Conservation (phyloP, 2,888 invertebrate genomes). For the Blera fallax region DNA sequence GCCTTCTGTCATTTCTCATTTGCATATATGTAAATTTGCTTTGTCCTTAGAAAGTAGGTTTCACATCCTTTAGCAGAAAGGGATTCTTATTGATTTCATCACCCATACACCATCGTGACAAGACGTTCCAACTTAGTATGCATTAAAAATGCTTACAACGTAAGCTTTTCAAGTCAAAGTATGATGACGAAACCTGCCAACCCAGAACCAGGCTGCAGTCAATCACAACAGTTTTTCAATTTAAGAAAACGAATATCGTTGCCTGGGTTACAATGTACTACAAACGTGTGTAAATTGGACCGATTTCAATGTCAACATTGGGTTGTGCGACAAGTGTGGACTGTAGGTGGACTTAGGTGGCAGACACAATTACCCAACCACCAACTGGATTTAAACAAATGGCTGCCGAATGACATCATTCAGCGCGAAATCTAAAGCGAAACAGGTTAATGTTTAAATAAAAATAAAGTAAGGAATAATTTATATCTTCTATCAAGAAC, state of each 20-base stretch:
- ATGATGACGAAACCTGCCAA: too few relatives aligned
- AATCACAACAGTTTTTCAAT: too few relatives aligned
- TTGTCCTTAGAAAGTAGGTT: background rate
- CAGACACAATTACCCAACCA: background rate
- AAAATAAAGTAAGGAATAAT: background rate
- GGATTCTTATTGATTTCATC: background rate
- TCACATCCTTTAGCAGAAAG: background rate
- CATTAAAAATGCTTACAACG: background rate
- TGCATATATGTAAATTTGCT: conserved; percentile 14
- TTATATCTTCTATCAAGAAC: background rate
- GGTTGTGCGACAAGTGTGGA: too few relatives aligned
- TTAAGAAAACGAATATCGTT: too few relatives aligned
- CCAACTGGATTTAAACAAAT: background rate
- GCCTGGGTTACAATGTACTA: too few relatives aligned
- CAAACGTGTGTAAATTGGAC: too few relatives aligned
- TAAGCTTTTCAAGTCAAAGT: background rate
- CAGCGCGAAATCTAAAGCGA: background rate
- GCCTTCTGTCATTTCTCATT: background rate
- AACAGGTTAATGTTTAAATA: background rate
- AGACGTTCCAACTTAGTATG: background rate
- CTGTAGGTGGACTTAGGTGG: background rate
- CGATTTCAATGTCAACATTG: too few relatives aligned
- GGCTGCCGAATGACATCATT: background rate
- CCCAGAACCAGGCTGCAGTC: background rate
- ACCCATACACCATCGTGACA: background rate